Conservation (phyloP, 2,888 invertebrate species). For the Mechanitis messenoides region DNA sequence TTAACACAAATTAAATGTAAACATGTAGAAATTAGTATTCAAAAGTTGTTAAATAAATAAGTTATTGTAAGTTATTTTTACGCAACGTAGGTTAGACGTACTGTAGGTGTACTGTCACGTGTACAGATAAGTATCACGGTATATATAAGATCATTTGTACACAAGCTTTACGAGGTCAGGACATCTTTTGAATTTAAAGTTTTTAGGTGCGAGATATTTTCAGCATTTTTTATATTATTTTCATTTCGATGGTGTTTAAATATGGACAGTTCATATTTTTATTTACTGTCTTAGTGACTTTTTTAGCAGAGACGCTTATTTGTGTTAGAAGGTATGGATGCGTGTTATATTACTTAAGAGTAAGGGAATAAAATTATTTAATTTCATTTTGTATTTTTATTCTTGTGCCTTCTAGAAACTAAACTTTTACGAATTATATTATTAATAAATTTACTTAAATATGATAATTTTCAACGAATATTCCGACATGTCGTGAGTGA, state of each 20-base stretch:
- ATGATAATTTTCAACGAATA: too few relatives aligned
- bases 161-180: slow-evolving; percentile 26
- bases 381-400: slow-evolving; percentile 36
- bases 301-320: slow-evolving; percentile 52
- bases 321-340: slow-evolving; percentile 59
- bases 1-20: not conserved
- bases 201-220: too few relatives aligned
- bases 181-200: too few relatives aligned
- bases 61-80: slow-evolving; percentile 29
- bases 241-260: too few relatives aligned
- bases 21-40: too few relatives aligned
- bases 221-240: too few relatives aligned
- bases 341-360: slow-evolving; percentile 65
- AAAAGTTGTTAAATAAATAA: slow-evolving; percentile 20
- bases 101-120: not conserved
- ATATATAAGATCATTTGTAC: slow-evolving; percentile 27
- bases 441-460: not conserved
- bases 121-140: not conserved
- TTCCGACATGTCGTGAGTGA: too few relatives aligned
- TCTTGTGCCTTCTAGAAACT: not conserved
- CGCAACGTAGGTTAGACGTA: slow-evolving; percentile 14
- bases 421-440: not conserved
- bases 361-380: slow-evolving; percentile 70
- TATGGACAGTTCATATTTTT: too few relatives aligned
- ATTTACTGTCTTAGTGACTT: slow-evolving; percentile 15